Evolutionary conservation across 2,113 vertebrate species (phyloP).

Genomic region (Morone chrysops): DNA sequence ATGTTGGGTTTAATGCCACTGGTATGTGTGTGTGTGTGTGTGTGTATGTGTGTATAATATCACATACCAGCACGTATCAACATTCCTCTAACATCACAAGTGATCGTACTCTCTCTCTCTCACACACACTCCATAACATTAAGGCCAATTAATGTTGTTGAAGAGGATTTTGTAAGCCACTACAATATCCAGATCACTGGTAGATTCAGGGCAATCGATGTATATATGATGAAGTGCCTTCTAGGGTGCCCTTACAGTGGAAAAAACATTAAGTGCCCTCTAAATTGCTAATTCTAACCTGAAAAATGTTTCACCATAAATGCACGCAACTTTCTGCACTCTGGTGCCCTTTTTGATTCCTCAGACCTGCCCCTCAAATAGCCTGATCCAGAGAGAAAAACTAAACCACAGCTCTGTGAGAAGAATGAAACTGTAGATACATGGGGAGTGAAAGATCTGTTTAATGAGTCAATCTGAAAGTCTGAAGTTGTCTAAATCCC

Average conservation of each 20-base stretch:
- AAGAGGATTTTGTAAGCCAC: neutral
- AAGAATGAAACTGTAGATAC: neutral
- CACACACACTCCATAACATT: neutral
- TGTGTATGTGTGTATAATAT: neutral
- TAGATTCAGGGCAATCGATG: too few species aligned
- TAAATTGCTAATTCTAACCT: too few species aligned
- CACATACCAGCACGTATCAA: conserved; percentile 9
- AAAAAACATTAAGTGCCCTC: too few species aligned
- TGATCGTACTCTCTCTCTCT: neutral
- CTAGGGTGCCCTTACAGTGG: too few species aligned
- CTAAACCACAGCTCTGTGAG: neutral
- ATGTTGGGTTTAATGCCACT: neutral
- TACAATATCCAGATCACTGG: neutral
- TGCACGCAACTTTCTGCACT: too few species aligned
- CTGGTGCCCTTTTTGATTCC: too few species aligned
- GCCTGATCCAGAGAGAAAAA: too few species aligned
- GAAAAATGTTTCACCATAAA: too few species aligned
- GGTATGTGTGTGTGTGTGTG: neutral
- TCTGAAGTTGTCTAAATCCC: neutral
- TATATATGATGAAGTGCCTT: too few species aligned
- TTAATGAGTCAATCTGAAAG: neutral
- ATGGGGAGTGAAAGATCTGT: neutral
- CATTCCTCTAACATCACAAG: neutral
- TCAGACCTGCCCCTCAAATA: too few species aligned
- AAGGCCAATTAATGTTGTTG: neutral